These are phyloP conservation scores for Chironomus tentans DNA, from an alignment of 2,888 invertebrate species.

Conservation along the genomic window DNA sequence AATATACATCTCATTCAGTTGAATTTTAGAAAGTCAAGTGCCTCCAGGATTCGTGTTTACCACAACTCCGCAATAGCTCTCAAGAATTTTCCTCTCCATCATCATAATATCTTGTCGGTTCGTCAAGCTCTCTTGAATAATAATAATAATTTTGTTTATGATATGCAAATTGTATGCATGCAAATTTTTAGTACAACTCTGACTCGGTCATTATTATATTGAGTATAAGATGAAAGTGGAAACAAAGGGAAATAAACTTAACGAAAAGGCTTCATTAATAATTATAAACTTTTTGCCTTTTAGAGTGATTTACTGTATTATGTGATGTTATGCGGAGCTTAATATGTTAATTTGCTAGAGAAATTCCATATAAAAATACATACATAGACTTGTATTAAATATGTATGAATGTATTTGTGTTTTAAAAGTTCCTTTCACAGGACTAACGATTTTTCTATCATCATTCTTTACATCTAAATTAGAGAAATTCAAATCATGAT, in stretches of 20 bases:
- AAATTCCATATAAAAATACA: too few relatives aligned
- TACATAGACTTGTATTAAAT: too few relatives aligned
- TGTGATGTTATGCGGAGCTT: neutral
- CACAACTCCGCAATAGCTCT: neutral
- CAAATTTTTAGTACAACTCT: neutral
- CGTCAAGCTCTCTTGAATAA: neutral
- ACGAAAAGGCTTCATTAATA: neutral
- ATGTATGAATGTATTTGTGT: too few relatives aligned
- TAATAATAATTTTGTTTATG: neutral
- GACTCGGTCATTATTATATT: neutral
- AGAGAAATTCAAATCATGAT: neutral
- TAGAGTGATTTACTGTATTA: neutral
- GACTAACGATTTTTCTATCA: too few relatives aligned
- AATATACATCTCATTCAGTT: neutral
- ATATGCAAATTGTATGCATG: constrained; percentile 13
- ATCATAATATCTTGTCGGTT: neutral
- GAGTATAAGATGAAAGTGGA: neutral
- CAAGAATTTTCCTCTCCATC: neutral
- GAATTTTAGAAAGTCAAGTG: constrained; percentile 4
- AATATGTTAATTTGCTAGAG: neutral
- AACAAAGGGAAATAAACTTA: neutral
- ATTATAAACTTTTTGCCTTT: neutral
- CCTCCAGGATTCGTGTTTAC: neutral
- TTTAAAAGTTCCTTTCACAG: too few relatives aligned
- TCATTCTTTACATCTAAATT: neutral